A percentile compares a stretch with the other conserved stretches of the same genome.
Evolutionary conservation across 1,140 invertebrate species (phyloP).

Genomic region (Scaptomyza hsui): DNA sequence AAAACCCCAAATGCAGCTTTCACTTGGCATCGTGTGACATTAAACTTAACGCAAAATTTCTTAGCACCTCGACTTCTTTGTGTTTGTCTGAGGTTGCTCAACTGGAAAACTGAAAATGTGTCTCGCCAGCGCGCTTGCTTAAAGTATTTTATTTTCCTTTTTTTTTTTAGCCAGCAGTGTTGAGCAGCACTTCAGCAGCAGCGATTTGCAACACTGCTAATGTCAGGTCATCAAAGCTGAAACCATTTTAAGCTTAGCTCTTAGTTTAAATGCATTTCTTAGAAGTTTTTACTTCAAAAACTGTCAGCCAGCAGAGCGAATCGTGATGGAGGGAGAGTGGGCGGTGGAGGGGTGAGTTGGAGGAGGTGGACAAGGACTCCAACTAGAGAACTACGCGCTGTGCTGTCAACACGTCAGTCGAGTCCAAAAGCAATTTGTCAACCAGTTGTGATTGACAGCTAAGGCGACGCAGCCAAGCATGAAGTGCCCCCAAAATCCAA

Average conservation of each 20-base stretch:
- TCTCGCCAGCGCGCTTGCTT: conserved; percentile 37
- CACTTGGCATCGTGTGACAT: conserved; percentile 69
- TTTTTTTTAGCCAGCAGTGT: conserved; percentile 28
- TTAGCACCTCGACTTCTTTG: conserved; percentile 46
- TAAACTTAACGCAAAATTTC: conserved; percentile 63
- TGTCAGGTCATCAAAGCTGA: conserved; percentile 20
- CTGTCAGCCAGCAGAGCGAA: conserved; percentile 9
- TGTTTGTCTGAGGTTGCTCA: conserved; percentile 59
- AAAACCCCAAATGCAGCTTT: conserved; percentile 56
- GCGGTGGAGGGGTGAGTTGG: too few relatives aligned
- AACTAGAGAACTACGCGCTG: not conserved
- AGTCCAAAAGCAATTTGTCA: conserved; percentile 81
- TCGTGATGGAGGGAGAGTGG: not conserved
- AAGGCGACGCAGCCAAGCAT: conserved; percentile 57
- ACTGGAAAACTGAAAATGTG: conserved; percentile 67
- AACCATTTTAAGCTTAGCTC: conserved; percentile 15
- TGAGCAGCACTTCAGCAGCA: not conserved
- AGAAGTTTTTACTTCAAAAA: conserved; percentile 8
- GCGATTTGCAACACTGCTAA: conserved; percentile 14
- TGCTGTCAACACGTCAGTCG: conserved; percentile 70
- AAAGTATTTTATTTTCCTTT: conserved; percentile 1
- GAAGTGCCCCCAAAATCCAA: conserved; percentile 15
- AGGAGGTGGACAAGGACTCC: not conserved
- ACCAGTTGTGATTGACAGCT: conserved; percentile 79
- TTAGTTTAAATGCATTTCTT: conserved; percentile 38